phyloP scores from a whole-genome alignment of 2,113 vertebrate genomes.

The Colius striatus region DNA sequence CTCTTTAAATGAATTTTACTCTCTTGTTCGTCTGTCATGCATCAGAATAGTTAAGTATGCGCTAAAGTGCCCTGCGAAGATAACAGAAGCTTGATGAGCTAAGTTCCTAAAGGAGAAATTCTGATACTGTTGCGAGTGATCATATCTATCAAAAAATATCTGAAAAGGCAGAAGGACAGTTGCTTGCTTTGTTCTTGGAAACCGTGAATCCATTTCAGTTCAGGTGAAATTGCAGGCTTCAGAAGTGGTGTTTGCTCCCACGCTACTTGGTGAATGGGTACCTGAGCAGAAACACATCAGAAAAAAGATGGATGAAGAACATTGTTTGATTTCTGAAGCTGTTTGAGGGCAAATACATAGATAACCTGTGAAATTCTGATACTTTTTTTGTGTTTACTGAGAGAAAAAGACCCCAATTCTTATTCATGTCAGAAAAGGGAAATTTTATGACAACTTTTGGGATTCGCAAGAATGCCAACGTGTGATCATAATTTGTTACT shows the following conservation, averaged over 20 bases:
- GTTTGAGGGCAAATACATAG: not conserved
- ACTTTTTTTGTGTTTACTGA: not conserved
- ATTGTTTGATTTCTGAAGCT: not conserved
- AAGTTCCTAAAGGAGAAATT: not conserved
- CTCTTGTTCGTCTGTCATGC: not conserved
- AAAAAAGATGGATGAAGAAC: not conserved
- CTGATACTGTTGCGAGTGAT: not conserved
- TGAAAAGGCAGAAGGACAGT: not conserved
- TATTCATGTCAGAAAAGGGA: not conserved
- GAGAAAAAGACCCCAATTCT: not conserved
- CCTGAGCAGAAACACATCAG: not conserved
- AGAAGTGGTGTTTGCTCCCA: not conserved
- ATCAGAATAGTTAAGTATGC: not conserved
- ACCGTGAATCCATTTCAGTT: not conserved
- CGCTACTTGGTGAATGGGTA: not conserved
- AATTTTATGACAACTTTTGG: not conserved
- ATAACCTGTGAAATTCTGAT: not conserved
- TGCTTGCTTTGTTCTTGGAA: not conserved
- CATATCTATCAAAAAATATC: not conserved
- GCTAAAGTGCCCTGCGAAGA: not conserved
- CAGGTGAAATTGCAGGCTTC: not conserved
- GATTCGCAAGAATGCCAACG: not conserved
- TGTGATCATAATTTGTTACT: not conserved
- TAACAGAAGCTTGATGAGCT: not conserved
- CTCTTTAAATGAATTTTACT: not conserved